phyloP scores from a whole-genome alignment of 2,888 invertebrate species.

The Drosophila emarginata region DNA sequence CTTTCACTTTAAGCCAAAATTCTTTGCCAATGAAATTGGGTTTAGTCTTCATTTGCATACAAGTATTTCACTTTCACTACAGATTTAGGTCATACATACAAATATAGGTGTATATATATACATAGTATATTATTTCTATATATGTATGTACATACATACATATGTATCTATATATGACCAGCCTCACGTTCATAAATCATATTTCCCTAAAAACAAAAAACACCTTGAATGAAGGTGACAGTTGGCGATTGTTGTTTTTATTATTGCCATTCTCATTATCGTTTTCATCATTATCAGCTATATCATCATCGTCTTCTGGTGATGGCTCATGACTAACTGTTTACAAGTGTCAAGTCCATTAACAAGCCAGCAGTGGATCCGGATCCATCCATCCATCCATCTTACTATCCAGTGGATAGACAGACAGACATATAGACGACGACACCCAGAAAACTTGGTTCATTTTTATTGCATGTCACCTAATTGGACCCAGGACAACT shows the following conservation, averaged over 20 bases:
- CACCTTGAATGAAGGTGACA: conserved; percentile 31
- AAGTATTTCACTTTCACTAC: conserved; percentile 12
- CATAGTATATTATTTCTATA: neutral
- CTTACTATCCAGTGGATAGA: conserved; percentile 9
- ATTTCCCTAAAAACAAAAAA: conserved; percentile 30
- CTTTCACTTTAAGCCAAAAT: neutral
- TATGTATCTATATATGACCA: neutral
- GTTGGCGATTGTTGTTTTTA: conserved; percentile 11
- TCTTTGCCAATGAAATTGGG: conserved; percentile 8
- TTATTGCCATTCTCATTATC: conserved; percentile 2
- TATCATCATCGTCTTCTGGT: conserved; percentile 15
- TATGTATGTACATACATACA: neutral
- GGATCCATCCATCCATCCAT: conserved; percentile 10
- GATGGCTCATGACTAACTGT: conserved; percentile 42
- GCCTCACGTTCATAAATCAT: conserved; percentile 36
- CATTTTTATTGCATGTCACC: conserved; percentile 63
- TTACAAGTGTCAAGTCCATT: conserved; percentile 52
- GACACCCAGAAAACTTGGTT: conserved; percentile 22
- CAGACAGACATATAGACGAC: conserved; percentile 1
- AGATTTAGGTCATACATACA: conserved; percentile 7
- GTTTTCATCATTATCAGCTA: conserved; percentile 18
- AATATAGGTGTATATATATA: neutral
- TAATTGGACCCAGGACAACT: conserved; percentile 47
- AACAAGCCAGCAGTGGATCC: conserved; percentile 27
- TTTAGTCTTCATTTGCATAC: conserved; percentile 6